phyloP scores from a whole-genome alignment of 2,113 vertebrate species.

The rat (Rattus norvegicus) region DNA sequence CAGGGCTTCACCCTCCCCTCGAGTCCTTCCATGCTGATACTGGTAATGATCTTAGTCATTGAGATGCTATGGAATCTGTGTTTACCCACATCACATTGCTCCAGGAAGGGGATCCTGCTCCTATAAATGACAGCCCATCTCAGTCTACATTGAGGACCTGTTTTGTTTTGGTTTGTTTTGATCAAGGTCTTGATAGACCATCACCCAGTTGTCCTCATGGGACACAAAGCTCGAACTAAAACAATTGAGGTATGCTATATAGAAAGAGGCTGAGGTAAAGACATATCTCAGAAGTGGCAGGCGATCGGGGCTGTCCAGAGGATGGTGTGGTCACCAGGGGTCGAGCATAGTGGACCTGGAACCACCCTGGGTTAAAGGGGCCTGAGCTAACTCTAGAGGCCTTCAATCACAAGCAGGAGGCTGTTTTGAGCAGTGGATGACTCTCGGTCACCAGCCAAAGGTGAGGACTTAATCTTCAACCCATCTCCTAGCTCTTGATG shows the following conservation, averaged over 20 bases:
- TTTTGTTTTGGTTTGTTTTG: no score
- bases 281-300: not conserved
- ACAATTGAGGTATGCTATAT: not conserved
- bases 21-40: not conserved
- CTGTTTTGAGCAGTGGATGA: not conserved
- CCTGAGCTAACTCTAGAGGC: not conserved
- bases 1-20: not conserved
- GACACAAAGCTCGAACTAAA: not conserved
- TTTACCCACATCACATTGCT: fast-evolving
- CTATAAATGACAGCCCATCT: not conserved
- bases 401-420: not conserved
- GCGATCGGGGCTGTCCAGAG: not conserved
- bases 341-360: not conserved
- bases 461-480: no score
- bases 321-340: no score
- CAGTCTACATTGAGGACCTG: not conserved
- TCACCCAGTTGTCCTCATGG: not conserved
- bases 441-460: not conserved
- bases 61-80: fast-evolving
- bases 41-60: not conserved
- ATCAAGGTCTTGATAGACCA: not conserved
- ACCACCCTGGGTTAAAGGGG: no score
- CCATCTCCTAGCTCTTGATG: not conserved
- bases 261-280: not conserved
- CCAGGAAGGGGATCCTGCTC: no score